phyloP scores from a whole-genome alignment of 2,888 invertebrate genomes.

The Tetragonisca angustula region DNA sequence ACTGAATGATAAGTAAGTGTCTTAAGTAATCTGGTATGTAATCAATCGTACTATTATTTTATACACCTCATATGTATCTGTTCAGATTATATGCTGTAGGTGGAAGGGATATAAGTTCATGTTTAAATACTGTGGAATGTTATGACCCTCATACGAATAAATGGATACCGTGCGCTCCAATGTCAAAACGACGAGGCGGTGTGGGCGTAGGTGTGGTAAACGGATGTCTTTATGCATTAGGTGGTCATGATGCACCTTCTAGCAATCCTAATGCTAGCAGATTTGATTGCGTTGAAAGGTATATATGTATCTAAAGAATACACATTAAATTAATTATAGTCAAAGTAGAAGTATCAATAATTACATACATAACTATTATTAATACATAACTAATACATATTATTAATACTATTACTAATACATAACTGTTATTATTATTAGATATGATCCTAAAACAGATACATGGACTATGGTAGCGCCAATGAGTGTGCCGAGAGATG shows the following conservation, averaged over 20 bases:
- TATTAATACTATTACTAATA: neutral
- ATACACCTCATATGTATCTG: neutral
- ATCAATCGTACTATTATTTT: neutral
- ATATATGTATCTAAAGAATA: neutral
- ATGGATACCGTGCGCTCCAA: constrained; percentile 94
- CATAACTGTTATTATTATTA: constrained; percentile 66
- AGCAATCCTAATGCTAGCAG: constrained; percentile 92
- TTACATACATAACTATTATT: neutral
- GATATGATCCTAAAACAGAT: constrained; percentile 90
- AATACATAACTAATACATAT: too few species aligned
- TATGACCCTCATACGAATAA: constrained; percentile 90
- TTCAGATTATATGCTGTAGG: constrained; percentile 95
- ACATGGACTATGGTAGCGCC: constrained; percentile 94
- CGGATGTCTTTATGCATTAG: constrained; percentile 95
- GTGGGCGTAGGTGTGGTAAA: constrained; percentile 95
- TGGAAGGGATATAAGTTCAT: constrained; percentile 95
- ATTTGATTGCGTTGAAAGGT: constrained; percentile 96
- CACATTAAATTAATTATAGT: too few species aligned
- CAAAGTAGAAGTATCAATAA: too few species aligned
- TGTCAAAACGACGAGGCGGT: constrained; percentile 94
- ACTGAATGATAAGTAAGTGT: constrained; percentile 88
- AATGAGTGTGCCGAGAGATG: constrained; percentile 93
- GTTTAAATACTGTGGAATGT: constrained; percentile 95
- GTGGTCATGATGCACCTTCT: constrained; percentile 97
- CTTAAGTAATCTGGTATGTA: neutral